Base-by-base conservation (phyloP, 1,140 invertebrate species). In the Heterodera schachtii region DNA sequence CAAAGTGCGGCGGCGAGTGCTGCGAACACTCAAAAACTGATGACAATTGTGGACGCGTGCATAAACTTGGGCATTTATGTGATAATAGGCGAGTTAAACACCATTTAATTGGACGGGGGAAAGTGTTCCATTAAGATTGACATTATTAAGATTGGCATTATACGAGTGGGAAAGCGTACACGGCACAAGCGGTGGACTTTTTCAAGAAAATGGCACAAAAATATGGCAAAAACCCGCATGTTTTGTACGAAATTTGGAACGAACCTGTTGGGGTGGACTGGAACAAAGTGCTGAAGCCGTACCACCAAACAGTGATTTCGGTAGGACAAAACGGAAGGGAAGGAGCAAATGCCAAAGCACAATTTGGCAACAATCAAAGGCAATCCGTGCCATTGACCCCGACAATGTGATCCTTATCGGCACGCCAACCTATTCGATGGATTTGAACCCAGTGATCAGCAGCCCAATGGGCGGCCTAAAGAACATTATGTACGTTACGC, bases 381-480 rank as follows among this genome's bases (percentile, higher is more conserved):
- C 57, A 52, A 43, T 49, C 5, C 41, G 66, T 69, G 11, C 66
- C 46, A 60, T 64, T 60, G 57, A 77, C 31, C 60, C 82, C n/a
- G 57, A 82, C 46, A 82, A 82, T 76, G 46, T 82, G 49, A 82
- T 82, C n/a, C 19, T 82, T 31, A 9, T 82, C 43, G 81, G 81
- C 16, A 82, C 81, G 60, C 82, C 81, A 9, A 82, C 21, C n/a
- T 82, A 77, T 67, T 81, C 78, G 1, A 71, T 75, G 47, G 81
- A 75, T 43, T 75, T 82, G n/a, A 75, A 81, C 73, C 41, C 69
- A 16, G 80, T 67, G 70, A 52, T 67, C 43, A 57, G 41, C 49
- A 79, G 73, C 19, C 80, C 80, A 52, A 79, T 82, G 11, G 73
- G 11, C 1, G 71, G 71, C 49, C 75, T 83, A 66, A 81, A 82